Evolutionary conservation across 2,797 vertebrate species (phyloP).

Genomic region (Discoglossus pictus): DNA sequence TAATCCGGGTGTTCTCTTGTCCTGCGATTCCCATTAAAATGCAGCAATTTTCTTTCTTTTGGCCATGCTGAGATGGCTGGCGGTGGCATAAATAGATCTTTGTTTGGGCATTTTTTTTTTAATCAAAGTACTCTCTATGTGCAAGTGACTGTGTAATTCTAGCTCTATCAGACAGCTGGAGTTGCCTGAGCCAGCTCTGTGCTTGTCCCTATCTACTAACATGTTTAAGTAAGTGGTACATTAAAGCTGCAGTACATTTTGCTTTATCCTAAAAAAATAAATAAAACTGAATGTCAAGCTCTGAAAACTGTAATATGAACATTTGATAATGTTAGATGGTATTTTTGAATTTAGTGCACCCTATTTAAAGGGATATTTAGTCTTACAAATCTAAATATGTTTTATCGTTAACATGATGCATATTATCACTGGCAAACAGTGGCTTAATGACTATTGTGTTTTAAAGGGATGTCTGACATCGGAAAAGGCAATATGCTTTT

Average conservation of each 20-base stretch:
- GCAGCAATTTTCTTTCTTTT: conserved; percentile 7
- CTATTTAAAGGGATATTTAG: conserved; percentile 53
- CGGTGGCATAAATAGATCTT: neutral
- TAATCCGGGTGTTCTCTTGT: neutral
- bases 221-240: conserved; percentile 45
- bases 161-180: neutral
- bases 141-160: conserved; percentile 28
- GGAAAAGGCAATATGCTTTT: conserved; percentile 36
- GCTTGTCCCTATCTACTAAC: conserved; percentile 56
- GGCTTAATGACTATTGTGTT: conserved; percentile 59
- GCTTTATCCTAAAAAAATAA: conserved; percentile 56
- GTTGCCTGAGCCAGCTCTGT: conserved; percentile 26
- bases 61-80: conserved; percentile 18
- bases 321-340: conserved; percentile 56
- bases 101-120: conserved; percentile 19
- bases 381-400: conserved; percentile 53
- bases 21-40: conserved; percentile 2
- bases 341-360: conserved; percentile 52
- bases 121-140: conserved; percentile 1
- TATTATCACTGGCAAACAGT: conserved; percentile 38
- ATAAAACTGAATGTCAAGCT: conserved; percentile 55
- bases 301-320: conserved; percentile 58
- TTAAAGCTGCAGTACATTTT: conserved; percentile 52
- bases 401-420: conserved; percentile 55
- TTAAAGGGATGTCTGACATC: conserved; percentile 62